phyloP scores from a whole-genome alignment of 2,888 invertebrate species.

The Bombylius discolor region DNA sequence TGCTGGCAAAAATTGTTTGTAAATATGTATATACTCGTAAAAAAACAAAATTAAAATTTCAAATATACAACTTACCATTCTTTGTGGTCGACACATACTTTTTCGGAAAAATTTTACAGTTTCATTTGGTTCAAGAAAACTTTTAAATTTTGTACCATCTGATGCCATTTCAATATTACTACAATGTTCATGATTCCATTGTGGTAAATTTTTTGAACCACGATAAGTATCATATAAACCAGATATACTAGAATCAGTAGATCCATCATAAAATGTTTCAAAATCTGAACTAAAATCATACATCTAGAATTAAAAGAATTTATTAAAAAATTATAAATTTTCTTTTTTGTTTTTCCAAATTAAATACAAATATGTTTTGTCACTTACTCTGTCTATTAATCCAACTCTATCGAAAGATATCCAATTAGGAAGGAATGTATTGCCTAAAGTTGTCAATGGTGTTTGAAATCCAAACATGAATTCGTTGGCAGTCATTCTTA shows the following conservation, averaged over 20 bases:
- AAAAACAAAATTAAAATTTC: not conserved
- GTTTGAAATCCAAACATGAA: constrained; percentile 83
- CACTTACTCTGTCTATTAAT: constrained; percentile 70
- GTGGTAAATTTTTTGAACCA: constrained; percentile 56
- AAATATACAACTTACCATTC: constrained; percentile 45
- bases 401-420: constrained; percentile 79
- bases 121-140: constrained; percentile 54
- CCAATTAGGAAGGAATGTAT: constrained; percentile 70
- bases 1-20: not conserved
- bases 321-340: not conserved
- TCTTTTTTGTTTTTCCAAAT: not conserved
- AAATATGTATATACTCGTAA: not conserved
- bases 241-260: constrained; percentile 43
- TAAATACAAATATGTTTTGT: not conserved
- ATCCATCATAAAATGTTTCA: constrained; percentile 66
- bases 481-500: constrained; percentile 68
- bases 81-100: constrained; percentile 71
- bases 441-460: constrained; percentile 68
- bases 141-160: constrained; percentile 74
- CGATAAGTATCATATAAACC: constrained; percentile 68
- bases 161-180: constrained; percentile 63
- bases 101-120: constrained; percentile 65
- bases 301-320: constrained; percentile 45
- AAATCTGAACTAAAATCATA: constrained; percentile 70
- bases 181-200: constrained; percentile 65